Evolutionary conservation across 53 echinoderm and acorn worm species (phyloP).

Genomic region (Patiria pectinifera): DNA sequence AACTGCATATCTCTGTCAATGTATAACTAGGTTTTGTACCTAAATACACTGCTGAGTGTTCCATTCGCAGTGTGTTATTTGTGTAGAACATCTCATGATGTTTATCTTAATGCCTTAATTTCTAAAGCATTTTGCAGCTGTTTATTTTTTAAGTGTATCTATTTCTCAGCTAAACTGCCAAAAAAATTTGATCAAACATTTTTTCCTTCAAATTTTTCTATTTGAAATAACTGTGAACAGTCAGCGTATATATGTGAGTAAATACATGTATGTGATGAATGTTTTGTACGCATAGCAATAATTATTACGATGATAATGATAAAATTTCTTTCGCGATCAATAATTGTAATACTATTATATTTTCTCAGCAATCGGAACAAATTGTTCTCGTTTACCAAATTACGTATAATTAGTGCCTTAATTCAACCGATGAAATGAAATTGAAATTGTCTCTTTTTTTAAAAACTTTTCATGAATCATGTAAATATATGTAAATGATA

Average conservation of each 20-base stretch:
- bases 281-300: not conserved
- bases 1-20: not conserved
- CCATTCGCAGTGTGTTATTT: too few species aligned
- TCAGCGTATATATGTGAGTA: not conserved
- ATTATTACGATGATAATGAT: not conserved
- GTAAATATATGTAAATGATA: not conserved
- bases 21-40: not conserved
- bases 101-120: too few species aligned
- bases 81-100: too few species aligned
- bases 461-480: not conserved
- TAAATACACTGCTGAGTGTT: too few species aligned
- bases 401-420: constrained; percentile 14
- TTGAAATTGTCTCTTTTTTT: not conserved
- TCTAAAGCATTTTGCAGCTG: too few species aligned
- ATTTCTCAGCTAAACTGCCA: too few species aligned
- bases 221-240: not conserved
- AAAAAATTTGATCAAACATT: not conserved
- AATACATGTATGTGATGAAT: not conserved
- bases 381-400: not conserved
- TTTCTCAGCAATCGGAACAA: constrained; percentile 6
- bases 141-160: too few species aligned
- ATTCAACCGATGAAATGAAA: not conserved
- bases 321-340: not conserved
- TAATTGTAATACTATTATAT: not conserved
- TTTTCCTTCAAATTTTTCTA: not conserved